Evolutionary conservation across 2,113 vertebrate genomes (phyloP).

Genomic region (Circaetus cinerascens): DNA sequence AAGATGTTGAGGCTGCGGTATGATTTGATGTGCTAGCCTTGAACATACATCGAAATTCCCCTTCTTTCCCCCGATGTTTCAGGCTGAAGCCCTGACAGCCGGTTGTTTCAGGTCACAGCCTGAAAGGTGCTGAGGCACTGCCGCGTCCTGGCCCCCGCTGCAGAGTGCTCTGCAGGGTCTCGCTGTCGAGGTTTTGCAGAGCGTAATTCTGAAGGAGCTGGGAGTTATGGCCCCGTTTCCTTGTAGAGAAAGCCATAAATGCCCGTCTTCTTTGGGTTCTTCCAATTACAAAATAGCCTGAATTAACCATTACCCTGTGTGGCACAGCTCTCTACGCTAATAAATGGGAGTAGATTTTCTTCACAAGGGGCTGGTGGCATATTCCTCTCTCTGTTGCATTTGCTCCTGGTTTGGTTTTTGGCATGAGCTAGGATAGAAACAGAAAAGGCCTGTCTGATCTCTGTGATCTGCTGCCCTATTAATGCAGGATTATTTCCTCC

Average conservation of each 20-base stretch:
- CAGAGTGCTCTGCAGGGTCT: neutral
- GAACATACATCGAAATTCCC: neutral
- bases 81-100: neutral
- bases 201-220: neutral
- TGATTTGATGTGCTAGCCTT: neutral
- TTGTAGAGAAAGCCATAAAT: neutral
- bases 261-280: neutral
- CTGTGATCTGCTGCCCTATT: constrained; percentile 28
- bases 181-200: neutral
- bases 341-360: neutral
- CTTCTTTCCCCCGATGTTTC: neutral
- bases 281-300: neutral
- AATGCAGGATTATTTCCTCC: constrained; percentile 46
- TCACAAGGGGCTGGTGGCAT: neutral
- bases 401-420: neutral
- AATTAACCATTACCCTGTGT: neutral
- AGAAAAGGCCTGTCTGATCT: constrained; percentile 2
- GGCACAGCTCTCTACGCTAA: neutral
- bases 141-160: neutral
- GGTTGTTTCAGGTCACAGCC: neutral
- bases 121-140: neutral
- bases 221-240: neutral
- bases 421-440: neutral
- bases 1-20: neutral
- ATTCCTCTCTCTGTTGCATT: neutral